These are phyloP conservation scores for Lates japonicus DNA, from an alignment of 2,797 vertebrate genomes.

Conservation along the genomic window DNA sequence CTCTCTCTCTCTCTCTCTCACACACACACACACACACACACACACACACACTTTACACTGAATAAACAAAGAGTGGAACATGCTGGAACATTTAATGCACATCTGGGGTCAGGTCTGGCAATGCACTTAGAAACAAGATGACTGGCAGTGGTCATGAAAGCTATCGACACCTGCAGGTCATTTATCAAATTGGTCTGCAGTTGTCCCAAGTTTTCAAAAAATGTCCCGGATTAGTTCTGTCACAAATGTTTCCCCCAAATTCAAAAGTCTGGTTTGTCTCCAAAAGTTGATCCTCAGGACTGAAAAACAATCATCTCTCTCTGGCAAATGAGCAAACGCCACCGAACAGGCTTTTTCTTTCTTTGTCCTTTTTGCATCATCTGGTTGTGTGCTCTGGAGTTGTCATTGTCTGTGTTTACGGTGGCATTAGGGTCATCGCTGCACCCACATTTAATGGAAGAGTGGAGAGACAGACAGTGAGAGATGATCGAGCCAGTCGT, in stretches of 20 bases:
- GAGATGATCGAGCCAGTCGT: conserved; percentile 59
- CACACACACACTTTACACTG: conserved; percentile 34
- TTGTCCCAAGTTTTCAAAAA: conserved; percentile 61
- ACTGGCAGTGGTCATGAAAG: conserved; percentile 62
- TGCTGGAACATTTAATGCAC: conserved; percentile 74
- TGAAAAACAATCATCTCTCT: conserved; percentile 28
- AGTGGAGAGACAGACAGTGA: conserved; percentile 39
- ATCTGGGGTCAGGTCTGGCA: conserved; percentile 77
- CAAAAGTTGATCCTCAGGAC: conserved; percentile 20
- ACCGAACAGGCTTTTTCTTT: neutral
- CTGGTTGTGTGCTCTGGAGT: conserved; percentile 34
- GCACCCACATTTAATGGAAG: conserved; percentile 60
- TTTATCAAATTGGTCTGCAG: conserved; percentile 77
- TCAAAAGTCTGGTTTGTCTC: conserved; percentile 17
- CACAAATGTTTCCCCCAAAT: conserved; percentile 51
- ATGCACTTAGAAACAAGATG: conserved; percentile 75
- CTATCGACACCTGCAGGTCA: conserved; percentile 75
- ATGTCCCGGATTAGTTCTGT: conserved; percentile 48
- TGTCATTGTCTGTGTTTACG: conserved; percentile 61
- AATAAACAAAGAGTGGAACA: conserved; percentile 70
- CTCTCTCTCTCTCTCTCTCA: conserved; percentile 5
- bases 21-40: conserved; percentile 34
- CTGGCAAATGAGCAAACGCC: conserved; percentile 35
- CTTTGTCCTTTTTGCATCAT: conserved; percentile 32
- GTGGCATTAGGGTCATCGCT: conserved; percentile 60